Base-by-base conservation (phyloP, 1,140 invertebrate species). In the Atta texana region DNA sequence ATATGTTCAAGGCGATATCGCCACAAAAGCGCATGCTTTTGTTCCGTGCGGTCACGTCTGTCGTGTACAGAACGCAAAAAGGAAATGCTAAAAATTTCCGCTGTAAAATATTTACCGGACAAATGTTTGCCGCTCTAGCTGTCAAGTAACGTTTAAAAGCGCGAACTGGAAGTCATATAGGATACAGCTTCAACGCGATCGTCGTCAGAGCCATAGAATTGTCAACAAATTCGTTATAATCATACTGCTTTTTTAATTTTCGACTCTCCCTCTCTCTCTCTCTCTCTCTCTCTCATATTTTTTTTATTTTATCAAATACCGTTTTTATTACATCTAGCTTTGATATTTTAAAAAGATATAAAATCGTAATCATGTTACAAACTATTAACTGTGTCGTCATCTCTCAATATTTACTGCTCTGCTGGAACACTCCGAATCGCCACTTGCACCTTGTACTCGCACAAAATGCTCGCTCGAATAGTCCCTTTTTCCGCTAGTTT, bases 61-160 rank as follows among this genome's bases (percentile, higher is more conserved):
- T 57, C 53, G 64, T 21, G 21, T 71, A 71, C 64, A 81, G 49
- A 69, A 57, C 31, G 14, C 31, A 28, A 34, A 71, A 71, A 69
- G 31, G 21, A 71, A 34, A 81, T 24, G 51, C 31, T 81, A 71
- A 81, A 81, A 81, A 81, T 71, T 71, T 49, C 34, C 51, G n/a
- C 51, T 24, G 78, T 57, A 5, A 81, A 81, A 81, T 81, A 81
- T 81, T 81, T 81, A 57, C 21, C 34, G 53, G 8, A 39, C 64
- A 66, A 81, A 81, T 31, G 16, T 81, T 69, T 71, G 31, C 31
- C 64, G 53, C n/a, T 57, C 31, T 31, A 14, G 34, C 49, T 63
- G 64, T 81, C 64, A 81, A 80, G n/a, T 44, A 57, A 6, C 34
- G 14, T 81, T 81, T 77, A 77, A 66, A 64, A 21, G 18, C 16